Conservation (phyloP, 2,113 vertebrate species). For the Lagopus leucura region DNA sequence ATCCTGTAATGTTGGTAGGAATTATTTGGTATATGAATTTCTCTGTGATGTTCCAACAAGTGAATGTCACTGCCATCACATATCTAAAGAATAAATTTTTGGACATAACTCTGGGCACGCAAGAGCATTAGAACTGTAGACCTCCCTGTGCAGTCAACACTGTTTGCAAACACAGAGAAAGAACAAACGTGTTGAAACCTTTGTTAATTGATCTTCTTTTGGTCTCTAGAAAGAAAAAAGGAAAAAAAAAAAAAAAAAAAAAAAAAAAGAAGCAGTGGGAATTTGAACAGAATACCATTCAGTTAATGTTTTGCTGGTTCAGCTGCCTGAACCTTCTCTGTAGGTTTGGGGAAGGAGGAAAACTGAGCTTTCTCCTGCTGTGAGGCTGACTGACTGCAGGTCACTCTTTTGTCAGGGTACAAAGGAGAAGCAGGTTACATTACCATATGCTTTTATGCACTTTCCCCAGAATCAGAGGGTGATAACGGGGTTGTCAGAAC, state of each 20-base stretch:
- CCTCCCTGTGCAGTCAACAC: accelerated
- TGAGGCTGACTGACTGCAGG: neutral
- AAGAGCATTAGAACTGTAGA: neutral
- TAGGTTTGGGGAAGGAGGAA: neutral
- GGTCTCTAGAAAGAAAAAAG: neutral
- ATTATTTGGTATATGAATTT: neutral
- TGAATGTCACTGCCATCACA: neutral
- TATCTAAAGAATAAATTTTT: neutral
- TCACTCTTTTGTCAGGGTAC: neutral
- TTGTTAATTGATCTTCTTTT: neutral
- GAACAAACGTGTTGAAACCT: neutral
- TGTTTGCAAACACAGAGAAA: neutral
- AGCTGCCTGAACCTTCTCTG: neutral
- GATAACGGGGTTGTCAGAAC: neutral
- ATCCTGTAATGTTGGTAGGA: neutral
- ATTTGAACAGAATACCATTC: neutral
- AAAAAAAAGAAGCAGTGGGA: neutral
- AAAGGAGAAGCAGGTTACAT: neutral
- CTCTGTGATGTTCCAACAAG: neutral
- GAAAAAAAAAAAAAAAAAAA: neutral
- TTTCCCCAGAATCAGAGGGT: neutral
- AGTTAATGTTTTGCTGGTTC: neutral
- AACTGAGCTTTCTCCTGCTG: neutral
- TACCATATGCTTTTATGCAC: neutral
- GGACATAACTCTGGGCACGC: neutral